Evolutionary conservation across 2,797 vertebrate species (phyloP), one percentile per base, ranked within the genome.

Genomic region (Sus cebifrons): DNA sequence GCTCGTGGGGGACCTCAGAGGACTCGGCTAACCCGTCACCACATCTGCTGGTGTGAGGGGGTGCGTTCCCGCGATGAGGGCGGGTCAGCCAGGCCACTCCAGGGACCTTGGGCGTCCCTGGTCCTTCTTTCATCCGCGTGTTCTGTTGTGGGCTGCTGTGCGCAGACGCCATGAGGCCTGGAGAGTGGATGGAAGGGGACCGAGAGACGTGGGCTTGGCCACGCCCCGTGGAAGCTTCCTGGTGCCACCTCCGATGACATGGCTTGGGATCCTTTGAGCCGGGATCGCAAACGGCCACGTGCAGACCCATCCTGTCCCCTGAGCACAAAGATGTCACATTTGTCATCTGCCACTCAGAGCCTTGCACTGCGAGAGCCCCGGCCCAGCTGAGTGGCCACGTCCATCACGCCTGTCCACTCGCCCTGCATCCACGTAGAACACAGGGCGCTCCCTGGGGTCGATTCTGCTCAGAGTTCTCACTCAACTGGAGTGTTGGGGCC

Each of bases 261-360:
- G 71, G 77, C 88, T 97, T 93, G 75, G 95, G 60, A 86, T 94
- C 83, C 96, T 95, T 95, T 96, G 96, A 95, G 71, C 25, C 67
- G 75, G 62, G 90, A 64, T 56, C 27, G 56, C 10, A 0, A 27
- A 65, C 58, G 36, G 73, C 85, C 79, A 1, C 0, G 1, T 3
- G 18, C 36, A 14, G 12, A 2, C 9, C 9, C 12, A 11, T 18
- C 6, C 2, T 10, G 21, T 23, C 21, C 56, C 36, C 40, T 5
- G 27, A 1, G 14, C 1, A 0, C 15, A 17, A 73, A 49, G 16
- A 36, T 3, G 1, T 20, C 27, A 3, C n/a, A 0, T 0, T 36
- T 29, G 20, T 29, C n/a, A 87, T 73, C 27, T 16, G 70, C 52
- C 83, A 0, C n/a, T 4, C 3, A 1, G 56, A 14, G 7, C 16